These are phyloP conservation scores for Apoderus coryli DNA, from an alignment of 2,888 invertebrate genomes.

Conservation along the genomic window DNA sequence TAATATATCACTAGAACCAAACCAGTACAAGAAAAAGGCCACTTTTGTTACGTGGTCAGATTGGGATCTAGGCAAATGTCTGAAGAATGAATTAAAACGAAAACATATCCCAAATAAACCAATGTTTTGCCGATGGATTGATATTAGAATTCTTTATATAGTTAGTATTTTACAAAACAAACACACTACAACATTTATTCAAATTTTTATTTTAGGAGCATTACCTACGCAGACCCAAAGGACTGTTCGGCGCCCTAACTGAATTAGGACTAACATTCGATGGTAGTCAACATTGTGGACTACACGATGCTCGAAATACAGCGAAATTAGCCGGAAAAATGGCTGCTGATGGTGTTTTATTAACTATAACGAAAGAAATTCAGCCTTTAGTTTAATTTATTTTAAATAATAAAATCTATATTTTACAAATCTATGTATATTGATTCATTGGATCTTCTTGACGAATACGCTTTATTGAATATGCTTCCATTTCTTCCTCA, in stretches of 20 bases:
- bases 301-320: conserved; percentile 47
- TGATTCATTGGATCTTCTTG: conserved; percentile 91
- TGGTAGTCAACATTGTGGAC: conserved; percentile 44
- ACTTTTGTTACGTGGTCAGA: conserved; percentile 46
- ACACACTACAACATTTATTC: too few species aligned
- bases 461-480: conserved; percentile 67
- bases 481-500: conserved; percentile 88
- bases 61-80: conserved; percentile 46
- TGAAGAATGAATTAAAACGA: conserved; percentile 42
- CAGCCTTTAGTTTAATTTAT: too few species aligned
- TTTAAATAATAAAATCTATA: conserved; percentile 7
- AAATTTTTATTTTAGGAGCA: conserved; percentile 29
- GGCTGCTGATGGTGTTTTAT: conserved; percentile 39
- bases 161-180: too few species aligned
- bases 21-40: conserved; percentile 27
- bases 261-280: conserved; percentile 43
- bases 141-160: conserved; percentile 39
- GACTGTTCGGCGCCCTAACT: conserved; percentile 38
- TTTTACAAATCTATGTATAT: too few species aligned
- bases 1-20: conserved; percentile 27
- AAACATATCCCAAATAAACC: conserved; percentile 38
- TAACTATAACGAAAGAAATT: conserved; percentile 33
- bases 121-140: conserved; percentile 43
- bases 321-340: conserved; percentile 41
- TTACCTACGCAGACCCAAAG: conserved; percentile 39